Conservation (phyloP, 2,797 vertebrate species). For the Odontamblyopus lacepedii region DNA sequence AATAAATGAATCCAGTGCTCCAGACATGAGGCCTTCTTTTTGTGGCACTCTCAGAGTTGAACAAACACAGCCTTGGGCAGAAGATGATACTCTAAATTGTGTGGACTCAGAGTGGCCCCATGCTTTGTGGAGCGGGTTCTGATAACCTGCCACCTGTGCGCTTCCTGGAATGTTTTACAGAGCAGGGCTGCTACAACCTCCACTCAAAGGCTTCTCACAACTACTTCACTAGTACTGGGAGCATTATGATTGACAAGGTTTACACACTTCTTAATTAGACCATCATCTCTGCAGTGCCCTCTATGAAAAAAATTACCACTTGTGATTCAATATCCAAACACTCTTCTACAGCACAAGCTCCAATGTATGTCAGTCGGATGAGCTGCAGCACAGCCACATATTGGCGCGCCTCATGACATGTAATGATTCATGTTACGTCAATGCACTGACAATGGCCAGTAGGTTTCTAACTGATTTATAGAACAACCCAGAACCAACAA, state of each 20-base stretch:
- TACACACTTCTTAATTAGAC: too few species aligned
- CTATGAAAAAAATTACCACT: not conserved
- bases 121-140: conserved; percentile 47
- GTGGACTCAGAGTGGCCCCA: conserved; percentile 26
- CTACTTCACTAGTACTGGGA: too few species aligned
- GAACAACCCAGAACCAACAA: not conserved
- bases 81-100: conserved; percentile 29
- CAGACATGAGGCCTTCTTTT: conserved; percentile 13
- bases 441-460: not conserved
- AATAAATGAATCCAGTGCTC: not conserved
- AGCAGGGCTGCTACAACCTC: not conserved
- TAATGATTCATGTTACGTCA: not conserved
- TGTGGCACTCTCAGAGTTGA: conserved; percentile 33
- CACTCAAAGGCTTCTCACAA: conserved; percentile 21
- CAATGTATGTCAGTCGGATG: not conserved
- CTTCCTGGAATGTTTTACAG: conserved; percentile 42
- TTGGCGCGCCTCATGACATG: not conserved
- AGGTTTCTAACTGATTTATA: not conserved
- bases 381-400: not conserved
- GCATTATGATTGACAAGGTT: too few species aligned
- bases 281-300: too few species aligned
- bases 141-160: conserved; percentile 11
- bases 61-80: conserved; percentile 32
- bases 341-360: not conserved
- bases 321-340: not conserved